Conservation (phyloP, 2,113 vertebrate species). For the Aphyosemion australe region DNA sequence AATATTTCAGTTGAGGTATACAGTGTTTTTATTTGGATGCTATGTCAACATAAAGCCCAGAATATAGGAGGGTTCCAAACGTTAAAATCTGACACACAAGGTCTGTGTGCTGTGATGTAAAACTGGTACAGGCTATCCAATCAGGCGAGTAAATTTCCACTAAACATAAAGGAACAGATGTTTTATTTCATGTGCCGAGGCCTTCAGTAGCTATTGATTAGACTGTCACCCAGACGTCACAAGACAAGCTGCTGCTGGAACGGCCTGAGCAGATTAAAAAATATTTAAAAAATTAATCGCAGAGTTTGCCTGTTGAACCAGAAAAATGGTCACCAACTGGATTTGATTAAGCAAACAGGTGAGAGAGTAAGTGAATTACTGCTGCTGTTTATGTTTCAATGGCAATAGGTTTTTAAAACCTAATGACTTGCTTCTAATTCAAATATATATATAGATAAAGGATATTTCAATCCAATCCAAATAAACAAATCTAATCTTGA, state of each 20-base stretch:
- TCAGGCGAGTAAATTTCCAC: neutral
- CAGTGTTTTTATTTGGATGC: constrained; percentile 1
- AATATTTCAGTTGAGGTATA: constrained; percentile 2
- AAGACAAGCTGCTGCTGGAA: constrained; percentile 1
- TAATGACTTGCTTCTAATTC: neutral
- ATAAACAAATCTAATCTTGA: neutral
- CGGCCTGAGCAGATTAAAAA: neutral
- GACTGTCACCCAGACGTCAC: neutral
- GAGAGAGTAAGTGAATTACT: neutral
- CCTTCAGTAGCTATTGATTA: neutral
- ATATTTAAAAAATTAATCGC: neutral
- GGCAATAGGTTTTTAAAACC: neutral
- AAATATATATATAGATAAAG: neutral
- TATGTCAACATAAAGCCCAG: neutral
- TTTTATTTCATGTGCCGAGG: neutral
- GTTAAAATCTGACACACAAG: neutral
- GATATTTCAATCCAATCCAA: neutral
- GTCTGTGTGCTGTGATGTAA: neutral
- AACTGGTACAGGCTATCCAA: neutral
- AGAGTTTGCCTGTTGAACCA: too few species aligned
- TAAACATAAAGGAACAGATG: neutral
- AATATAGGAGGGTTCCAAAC: neutral
- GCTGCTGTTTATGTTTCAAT: neutral
- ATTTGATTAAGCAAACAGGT: neutral
- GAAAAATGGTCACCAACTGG: neutral